phyloP scores from a whole-genome alignment of 2,113 vertebrate species.

The Nesoenas mayeri region DNA sequence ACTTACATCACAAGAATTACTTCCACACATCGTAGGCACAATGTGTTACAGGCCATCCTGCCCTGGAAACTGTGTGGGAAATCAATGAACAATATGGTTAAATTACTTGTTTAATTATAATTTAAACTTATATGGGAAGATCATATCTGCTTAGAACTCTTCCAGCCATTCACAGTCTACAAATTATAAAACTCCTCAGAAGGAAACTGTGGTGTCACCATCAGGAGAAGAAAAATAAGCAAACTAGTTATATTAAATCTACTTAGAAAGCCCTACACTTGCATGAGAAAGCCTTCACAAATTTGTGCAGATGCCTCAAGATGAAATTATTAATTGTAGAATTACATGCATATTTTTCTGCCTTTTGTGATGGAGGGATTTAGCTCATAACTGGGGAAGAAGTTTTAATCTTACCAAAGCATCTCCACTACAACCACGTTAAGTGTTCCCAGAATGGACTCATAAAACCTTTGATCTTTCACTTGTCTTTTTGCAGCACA shows the following conservation, averaged over 20 bases:
- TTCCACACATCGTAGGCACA: rapidly evolving
- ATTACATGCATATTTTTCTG: not conserved
- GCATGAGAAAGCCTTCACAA: not conserved
- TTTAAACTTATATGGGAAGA: constrained; percentile 2
- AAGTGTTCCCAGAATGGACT: not conserved
- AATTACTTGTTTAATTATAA: constrained; percentile 41
- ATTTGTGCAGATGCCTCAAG: not conserved
- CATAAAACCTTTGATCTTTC: not conserved
- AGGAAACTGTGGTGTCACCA: not conserved
- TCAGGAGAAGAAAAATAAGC: not conserved
- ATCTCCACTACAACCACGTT: not conserved
- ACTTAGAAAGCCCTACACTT: not conserved
- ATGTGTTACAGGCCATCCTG: not conserved
- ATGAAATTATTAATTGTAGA: constrained; percentile 22
- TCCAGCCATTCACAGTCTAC: not conserved
- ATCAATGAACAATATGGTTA: not conserved
- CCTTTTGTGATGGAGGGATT: not conserved
- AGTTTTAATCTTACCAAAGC: not conserved
- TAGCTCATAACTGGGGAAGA: not conserved
- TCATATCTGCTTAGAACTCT: not conserved
- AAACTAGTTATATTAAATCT: not conserved
- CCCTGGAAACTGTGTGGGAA: not conserved
- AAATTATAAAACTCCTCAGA: not conserved
- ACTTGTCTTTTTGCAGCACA: not conserved
- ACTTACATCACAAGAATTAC: not conserved